phyloP scores from a whole-genome alignment of 1,140 invertebrate species.

The Camponotus floridanus region DNA sequence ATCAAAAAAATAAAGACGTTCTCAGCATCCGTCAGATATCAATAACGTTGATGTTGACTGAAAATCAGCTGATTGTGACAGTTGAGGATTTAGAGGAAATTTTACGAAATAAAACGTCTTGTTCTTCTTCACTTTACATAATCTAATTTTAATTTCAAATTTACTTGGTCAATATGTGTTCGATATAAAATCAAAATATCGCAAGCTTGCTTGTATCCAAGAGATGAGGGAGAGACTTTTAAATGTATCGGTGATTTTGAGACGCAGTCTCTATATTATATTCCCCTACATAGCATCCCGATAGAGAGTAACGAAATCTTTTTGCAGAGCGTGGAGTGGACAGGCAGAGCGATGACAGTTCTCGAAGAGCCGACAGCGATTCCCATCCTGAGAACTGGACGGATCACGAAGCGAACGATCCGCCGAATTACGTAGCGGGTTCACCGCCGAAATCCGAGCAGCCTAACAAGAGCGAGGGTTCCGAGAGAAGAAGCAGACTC shows the following conservation, averaged over 20 bases:
- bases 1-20: neutral
- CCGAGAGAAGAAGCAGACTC: slow-evolving; percentile 80
- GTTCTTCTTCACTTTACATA: neutral
- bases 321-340: slow-evolving; percentile 86
- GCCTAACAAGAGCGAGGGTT: slow-evolving; percentile 75
- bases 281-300: neutral
- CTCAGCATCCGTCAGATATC: neutral
- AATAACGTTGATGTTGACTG: neutral
- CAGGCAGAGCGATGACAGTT: slow-evolving; percentile 88
- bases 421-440: slow-evolving; percentile 83
- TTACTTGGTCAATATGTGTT: neutral
- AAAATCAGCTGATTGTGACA: neutral
- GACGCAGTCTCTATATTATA: slow-evolving; percentile 1
- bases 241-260: slow-evolving; percentile 10
- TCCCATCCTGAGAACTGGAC: slow-evolving; percentile 88
- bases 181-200: neutral
- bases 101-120: neutral
- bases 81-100: neutral
- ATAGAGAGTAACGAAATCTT: slow-evolving; percentile 66
- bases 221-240: neutral
- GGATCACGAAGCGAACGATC: slow-evolving; percentile 88
- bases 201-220: neutral
- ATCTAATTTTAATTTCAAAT: slow-evolving; percentile 21
- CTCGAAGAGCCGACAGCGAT: slow-evolving; percentile 88
- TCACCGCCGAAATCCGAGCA: slow-evolving; percentile 84